Percentiles rank a stretch among this genome's conserved stretches.
Conservation (phyloP, 1,140 invertebrate species). For the Cecropterus lyciades region DNA sequence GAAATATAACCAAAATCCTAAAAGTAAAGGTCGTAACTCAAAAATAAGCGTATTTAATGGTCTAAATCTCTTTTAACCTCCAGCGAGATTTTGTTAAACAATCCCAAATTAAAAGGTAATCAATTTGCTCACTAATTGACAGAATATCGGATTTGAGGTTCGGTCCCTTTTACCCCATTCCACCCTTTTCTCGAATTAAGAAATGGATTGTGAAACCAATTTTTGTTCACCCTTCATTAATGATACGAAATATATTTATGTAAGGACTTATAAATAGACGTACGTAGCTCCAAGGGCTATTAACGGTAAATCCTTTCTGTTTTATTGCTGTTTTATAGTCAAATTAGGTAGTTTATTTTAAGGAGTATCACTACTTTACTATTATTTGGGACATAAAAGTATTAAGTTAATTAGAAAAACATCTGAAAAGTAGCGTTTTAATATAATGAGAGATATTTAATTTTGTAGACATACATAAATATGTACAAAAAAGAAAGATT, state of each 20-base stretch:
- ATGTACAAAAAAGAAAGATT: no score
- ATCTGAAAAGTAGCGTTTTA: no score
- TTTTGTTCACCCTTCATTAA: conserved; percentile 30
- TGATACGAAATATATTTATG: conserved; percentile 7
- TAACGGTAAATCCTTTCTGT: background rate
- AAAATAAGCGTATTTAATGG: conserved; percentile 16
- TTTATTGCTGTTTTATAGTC: no score
- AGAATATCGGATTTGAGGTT: conserved; percentile 48
- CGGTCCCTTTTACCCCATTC: conserved; percentile 35
- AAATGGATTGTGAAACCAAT: conserved; percentile 38
- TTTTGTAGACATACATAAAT: no score
- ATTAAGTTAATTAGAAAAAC: no score
- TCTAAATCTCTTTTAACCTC: conserved; percentile 14
- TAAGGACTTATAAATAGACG: background rate
- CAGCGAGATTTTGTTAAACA: conserved; percentile 37
- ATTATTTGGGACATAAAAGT: no score
- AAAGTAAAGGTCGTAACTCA: background rate
- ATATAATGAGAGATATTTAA: no score
- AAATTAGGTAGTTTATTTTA: no score
- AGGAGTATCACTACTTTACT: no score
- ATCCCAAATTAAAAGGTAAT: conserved; percentile 48
- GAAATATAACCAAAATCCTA: background rate
- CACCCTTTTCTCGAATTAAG: conserved; percentile 39
- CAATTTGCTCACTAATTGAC: conserved; percentile 49
- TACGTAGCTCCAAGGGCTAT: background rate